Percentiles rank a stretch among this genome's conserved stretches.
phyloP scores from a whole-genome alignment of 1,140 invertebrate species.

The Episyrphus balteatus region DNA sequence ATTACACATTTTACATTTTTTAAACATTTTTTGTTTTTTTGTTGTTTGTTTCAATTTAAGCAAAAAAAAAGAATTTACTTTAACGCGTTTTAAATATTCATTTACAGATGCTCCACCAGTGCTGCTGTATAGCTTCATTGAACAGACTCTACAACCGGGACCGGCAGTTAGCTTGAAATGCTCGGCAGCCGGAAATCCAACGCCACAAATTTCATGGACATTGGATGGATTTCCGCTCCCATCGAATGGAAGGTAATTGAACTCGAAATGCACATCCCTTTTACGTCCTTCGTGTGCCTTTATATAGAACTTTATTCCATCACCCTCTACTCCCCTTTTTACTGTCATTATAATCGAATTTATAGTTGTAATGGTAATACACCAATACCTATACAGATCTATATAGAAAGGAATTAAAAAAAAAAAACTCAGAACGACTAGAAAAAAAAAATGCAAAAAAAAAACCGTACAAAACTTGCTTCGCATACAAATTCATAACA shows the following conservation, averaged over 20 bases:
- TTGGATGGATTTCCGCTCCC: constrained; percentile 68
- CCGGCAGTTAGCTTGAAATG: constrained; percentile 77
- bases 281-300: not conserved
- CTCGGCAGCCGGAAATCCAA: constrained; percentile 73
- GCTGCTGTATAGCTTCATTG: constrained; percentile 69
- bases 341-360: too few relatives aligned
- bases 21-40: constrained; percentile 1
- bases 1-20: not conserved
- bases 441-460: not conserved
- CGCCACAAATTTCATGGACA: constrained; percentile 69
- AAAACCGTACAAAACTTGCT: not conserved
- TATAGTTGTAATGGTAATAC: too few relatives aligned
- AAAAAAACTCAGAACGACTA: constrained; percentile 15
- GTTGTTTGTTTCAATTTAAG: not conserved
- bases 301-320: not conserved
- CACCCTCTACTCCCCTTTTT: too few relatives aligned
- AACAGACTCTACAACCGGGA: constrained; percentile 72
- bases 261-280: constrained; percentile 18
- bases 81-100: constrained; percentile 11
- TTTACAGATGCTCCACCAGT: constrained; percentile 69
- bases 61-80: not conserved
- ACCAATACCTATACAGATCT: too few relatives aligned
- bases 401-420: too few relatives aligned
- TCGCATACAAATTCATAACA: not conserved
- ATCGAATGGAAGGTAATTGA: constrained; percentile 55